A percentile compares a stretch with the other conserved stretches of the same genome.
Conservation (phyloP, 2,888 invertebrate species). For the Habrosyne pyritoides region DNA sequence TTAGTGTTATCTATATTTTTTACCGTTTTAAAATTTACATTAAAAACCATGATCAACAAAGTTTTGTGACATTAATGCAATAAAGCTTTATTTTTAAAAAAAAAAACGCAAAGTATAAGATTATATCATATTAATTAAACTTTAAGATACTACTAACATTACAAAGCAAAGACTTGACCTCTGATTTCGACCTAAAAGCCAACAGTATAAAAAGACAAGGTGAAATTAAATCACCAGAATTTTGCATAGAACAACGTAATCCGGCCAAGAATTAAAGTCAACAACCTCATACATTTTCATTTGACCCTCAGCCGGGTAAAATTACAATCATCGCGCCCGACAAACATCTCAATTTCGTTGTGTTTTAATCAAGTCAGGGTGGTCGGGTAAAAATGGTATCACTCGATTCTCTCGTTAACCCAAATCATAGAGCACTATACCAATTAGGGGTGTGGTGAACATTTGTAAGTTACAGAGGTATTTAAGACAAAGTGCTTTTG, state of each 20-base stretch:
- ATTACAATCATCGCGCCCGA: slow-evolving; percentile 27
- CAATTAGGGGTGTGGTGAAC: slow-evolving; percentile 28
- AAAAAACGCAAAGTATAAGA: too few species aligned
- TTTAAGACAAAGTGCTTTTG: too few species aligned
- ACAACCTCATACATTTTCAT: slow-evolving; percentile 15
- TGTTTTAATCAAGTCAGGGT: slow-evolving; percentile 51
- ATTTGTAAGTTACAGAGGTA: background rate
- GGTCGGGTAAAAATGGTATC: slow-evolving; percentile 38
- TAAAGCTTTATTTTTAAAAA: too few species aligned
- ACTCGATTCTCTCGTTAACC: slow-evolving; percentile 33
- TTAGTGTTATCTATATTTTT: too few species aligned
- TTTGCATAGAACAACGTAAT: slow-evolving; percentile 8
- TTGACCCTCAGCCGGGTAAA: slow-evolving; percentile 13
- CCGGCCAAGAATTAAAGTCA: slow-evolving; percentile 11
- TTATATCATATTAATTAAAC: too few species aligned
- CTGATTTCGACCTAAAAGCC: too few species aligned
- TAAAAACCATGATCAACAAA: too few species aligned
- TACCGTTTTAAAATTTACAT: too few species aligned
- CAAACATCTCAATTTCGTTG: slow-evolving; percentile 36
- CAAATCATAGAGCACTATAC: slow-evolving; percentile 33
- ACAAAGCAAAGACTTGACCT: background rate
- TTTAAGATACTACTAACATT: too few species aligned
- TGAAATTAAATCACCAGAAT: slow-evolving; percentile 3
- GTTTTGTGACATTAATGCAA: too few species aligned
- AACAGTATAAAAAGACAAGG: background rate